Evolutionary conservation across 2,113 vertebrate species (phyloP), one percentile per base, ranked within the genome.

Genomic region (Pseudonaja textilis): DNA sequence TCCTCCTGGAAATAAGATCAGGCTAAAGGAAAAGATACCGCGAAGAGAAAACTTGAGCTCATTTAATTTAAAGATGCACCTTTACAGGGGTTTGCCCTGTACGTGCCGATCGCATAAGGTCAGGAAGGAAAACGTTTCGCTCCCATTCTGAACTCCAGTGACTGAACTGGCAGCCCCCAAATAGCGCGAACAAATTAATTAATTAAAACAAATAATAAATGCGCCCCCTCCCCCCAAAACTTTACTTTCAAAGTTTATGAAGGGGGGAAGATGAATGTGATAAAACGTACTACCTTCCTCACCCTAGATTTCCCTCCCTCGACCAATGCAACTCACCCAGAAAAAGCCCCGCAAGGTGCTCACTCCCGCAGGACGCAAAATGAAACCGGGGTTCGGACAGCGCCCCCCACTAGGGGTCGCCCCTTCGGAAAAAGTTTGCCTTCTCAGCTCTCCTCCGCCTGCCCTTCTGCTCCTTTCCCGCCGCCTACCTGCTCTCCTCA

Each of bases 401-500:
- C 11, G 50, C 16, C 22, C 69, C 69, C 90, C 90, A 85, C 61
- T 39, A 81, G 89, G 34, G 59, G 61, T 74, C 42, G 29, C 45
- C n/a, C 57, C 57, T n/a, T 20, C 59, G 20, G 20, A 56, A 55
- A n/a, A 92, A 92, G 52, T 89, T 92, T 88, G 18, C 90, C 54
- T 86, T 20, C 26, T 16, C 39, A 9, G 14, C 18, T 61, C 26
- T 26, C 8, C 18, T 47, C 4, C 42, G 26, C 12, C 25, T 50
- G 42, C 85, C 56, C 39, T 29, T 22, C 61, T 1, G 45, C 85
- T 34, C 52, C 8, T 23, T 5, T 6, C 26, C 2, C 16, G 45
- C 10, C 10, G 54, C 93, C 89, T 61, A 91, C 94, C 95, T 90
- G 29, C 55, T 34, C 3, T 85, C 52, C 86, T 85, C 42, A 69